These are phyloP conservation scores for Sinonovacula constricta DNA, from an alignment of 1,140 invertebrate genomes.

Conservation along the genomic window DNA sequence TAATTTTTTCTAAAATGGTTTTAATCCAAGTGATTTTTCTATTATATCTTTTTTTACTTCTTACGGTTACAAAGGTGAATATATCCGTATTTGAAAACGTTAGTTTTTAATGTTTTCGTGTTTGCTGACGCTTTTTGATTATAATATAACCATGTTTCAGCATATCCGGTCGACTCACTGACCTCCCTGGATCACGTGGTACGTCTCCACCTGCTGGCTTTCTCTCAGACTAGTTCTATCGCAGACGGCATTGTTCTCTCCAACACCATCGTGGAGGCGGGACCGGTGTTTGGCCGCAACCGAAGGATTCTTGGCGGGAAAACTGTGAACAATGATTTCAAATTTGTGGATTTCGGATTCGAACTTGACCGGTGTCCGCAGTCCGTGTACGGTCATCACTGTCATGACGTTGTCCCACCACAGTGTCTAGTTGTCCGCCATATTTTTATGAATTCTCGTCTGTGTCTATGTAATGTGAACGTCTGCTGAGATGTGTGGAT, in stretches of 20 bases:
- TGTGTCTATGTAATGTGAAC: conserved; percentile 40
- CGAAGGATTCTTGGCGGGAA: conserved; percentile 36
- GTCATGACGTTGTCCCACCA: conserved; percentile 14
- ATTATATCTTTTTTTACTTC: no score
- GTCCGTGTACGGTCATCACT: conserved; percentile 22
- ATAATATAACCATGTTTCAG: no score
- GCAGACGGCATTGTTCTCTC: conserved; percentile 34
- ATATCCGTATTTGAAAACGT: no score
- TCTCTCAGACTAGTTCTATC: conserved; percentile 3
- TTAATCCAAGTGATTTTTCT: no score
- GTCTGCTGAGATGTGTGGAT: background rate
- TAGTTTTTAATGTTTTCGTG: no score
- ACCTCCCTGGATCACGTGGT: no score
- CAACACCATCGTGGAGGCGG: conserved; percentile 32
- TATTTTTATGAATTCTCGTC: background rate
- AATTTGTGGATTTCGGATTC: conserved; percentile 15
- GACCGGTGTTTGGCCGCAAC: conserved; percentile 25
- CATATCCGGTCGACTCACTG: no score
- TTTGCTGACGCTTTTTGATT: no score
- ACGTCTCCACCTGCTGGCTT: no score
- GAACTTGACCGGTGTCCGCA: conserved; percentile 12
- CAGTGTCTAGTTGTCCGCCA: conserved; percentile 32
- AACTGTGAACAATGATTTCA: conserved; percentile 21
- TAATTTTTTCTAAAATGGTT: no score
- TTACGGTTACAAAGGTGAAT: no score